These are phyloP conservation scores for Aethes cnicana DNA, from an alignment of 2,888 invertebrate species.

Conservation along the genomic window DNA sequence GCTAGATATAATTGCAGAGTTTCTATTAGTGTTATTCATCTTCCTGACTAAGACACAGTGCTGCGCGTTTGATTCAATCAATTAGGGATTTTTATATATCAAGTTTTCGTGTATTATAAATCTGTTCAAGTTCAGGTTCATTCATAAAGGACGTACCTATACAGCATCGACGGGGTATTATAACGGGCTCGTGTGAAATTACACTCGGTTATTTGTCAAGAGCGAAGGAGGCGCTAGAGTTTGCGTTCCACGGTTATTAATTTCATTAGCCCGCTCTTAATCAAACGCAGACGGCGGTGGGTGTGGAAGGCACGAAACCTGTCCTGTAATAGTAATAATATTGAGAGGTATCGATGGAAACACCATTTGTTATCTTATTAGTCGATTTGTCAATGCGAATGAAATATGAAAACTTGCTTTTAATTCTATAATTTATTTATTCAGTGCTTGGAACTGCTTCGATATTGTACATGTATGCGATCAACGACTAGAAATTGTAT, in stretches of 20 bases:
- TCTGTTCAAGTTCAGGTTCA: slow-evolving; percentile 21
- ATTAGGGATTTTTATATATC: slow-evolving; percentile 8
- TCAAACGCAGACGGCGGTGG: slow-evolving; percentile 55
- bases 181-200: slow-evolving; percentile 75
- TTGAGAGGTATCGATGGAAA: slow-evolving; percentile 49
- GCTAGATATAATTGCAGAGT: slow-evolving; percentile 48
- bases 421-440: too few species aligned
- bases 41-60: not conserved
- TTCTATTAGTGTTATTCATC: slow-evolving; percentile 34
- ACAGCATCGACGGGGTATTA: slow-evolving; percentile 52
- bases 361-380: slow-evolving; percentile 37
- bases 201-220: slow-evolving; percentile 78
- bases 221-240: slow-evolving; percentile 64
- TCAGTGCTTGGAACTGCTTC: too few species aligned
- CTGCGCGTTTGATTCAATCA: not conserved
- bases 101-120: slow-evolving; percentile 26
- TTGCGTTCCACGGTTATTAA: slow-evolving; percentile 72
- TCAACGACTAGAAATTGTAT: too few species aligned
- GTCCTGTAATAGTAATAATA: slow-evolving; percentile 49
- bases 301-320: slow-evolving; percentile 51
- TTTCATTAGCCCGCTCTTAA: slow-evolving; percentile 77
- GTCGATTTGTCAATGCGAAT: slow-evolving; percentile 33
- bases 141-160: slow-evolving; percentile 39
- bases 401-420: slow-evolving; percentile 1
- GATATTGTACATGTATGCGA: too few species aligned